These are phyloP conservation scores for Cheirogaleus medius DNA, from an alignment of 2,113 vertebrate genomes.

Conservation along the genomic window DNA sequence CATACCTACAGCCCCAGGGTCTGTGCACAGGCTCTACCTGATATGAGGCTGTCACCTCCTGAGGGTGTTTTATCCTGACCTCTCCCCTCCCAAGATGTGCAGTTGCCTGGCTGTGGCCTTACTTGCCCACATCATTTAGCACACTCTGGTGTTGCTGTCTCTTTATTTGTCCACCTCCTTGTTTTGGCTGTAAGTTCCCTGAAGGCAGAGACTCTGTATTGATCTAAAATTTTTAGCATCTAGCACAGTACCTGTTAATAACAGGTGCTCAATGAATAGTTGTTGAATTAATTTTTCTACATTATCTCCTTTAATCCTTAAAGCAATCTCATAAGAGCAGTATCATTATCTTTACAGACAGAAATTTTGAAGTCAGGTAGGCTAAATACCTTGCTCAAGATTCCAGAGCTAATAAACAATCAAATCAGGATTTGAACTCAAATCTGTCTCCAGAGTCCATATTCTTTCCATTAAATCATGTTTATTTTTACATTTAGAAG, in stretches of 20 bases:
- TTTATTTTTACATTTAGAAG: not conserved
- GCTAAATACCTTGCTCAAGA: slow-evolving; percentile 10
- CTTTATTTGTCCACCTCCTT: not conserved
- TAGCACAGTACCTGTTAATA: not conserved
- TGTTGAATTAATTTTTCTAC: not conserved
- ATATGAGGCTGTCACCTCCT: not conserved
- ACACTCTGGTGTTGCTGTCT: not conserved
- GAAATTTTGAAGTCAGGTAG: not conserved
- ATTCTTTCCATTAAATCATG: not conserved
- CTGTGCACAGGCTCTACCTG: not conserved
- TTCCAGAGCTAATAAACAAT: not conserved
- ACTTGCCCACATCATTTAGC: not conserved
- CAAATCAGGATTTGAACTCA: not conserved
- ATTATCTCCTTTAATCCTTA: not conserved
- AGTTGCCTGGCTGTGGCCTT: too few species aligned
- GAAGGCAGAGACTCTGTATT: not conserved
- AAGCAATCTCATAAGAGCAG: not conserved
- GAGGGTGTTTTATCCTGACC: not conserved
- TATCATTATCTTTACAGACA: not conserved
- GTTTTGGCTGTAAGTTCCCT: not conserved
- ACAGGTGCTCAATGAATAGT: not conserved
- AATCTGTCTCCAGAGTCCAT: not conserved
- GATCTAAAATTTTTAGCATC: not conserved
- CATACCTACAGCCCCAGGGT: too few species aligned
- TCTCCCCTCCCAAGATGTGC: not conserved